phyloP scores from a whole-genome alignment of 2,888 invertebrate genomes.

The Ectobius pallidus region DNA sequence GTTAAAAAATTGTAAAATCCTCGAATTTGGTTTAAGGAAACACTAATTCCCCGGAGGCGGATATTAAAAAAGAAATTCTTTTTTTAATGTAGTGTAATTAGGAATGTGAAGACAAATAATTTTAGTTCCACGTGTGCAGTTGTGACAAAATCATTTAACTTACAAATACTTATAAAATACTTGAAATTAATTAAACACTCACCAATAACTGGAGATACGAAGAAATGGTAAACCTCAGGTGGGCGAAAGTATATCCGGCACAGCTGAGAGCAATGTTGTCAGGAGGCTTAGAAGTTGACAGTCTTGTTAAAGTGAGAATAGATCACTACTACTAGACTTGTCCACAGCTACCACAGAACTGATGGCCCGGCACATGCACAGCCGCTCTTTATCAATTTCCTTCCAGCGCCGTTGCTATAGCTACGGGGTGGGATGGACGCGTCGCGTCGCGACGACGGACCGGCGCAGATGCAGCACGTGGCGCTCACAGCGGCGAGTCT shows the following conservation, averaged over 20 bases:
- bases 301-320: neutral
- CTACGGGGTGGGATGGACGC: conserved; percentile 5
- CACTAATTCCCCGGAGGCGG: too few relatives aligned
- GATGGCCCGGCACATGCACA: neutral
- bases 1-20: too few relatives aligned
- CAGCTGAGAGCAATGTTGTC: neutral
- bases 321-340: neutral
- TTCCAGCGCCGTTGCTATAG: neutral
- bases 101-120: too few relatives aligned
- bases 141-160: too few relatives aligned
- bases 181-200: too few relatives aligned
- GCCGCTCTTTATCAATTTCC: conserved; percentile 3
- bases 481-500: conserved; percentile 1
- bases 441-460: conserved; percentile 28
- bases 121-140: too few relatives aligned
- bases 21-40: too few relatives aligned
- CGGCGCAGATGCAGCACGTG: conserved; percentile 8
- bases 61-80: too few relatives aligned
- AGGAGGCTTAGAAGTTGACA: neutral
- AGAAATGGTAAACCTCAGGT: too few relatives aligned
- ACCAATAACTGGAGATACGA: too few relatives aligned
- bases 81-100: too few relatives aligned
- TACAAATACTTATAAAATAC: too few relatives aligned
- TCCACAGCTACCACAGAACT: conserved; percentile 7
- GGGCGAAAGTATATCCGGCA: neutral